Evolutionary conservation across 2,797 vertebrate species (phyloP).

Genomic region (Melanotaenia trifasciata): DNA sequence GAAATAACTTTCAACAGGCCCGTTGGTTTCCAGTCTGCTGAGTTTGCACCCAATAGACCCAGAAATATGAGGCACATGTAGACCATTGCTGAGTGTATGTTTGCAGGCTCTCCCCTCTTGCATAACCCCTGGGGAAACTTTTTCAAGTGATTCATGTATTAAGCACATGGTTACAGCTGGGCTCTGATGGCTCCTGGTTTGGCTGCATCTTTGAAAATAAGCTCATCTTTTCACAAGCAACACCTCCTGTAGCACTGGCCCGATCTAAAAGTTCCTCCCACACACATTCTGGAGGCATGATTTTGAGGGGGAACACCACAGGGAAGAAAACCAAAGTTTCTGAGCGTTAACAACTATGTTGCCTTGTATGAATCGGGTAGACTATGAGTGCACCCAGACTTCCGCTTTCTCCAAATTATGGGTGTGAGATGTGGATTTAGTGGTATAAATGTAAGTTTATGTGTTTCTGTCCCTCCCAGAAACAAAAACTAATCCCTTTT

Average conservation of each 20-base stretch:
- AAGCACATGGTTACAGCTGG: conserved; percentile 37
- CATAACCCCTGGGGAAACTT: conserved; percentile 32
- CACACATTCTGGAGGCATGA: conserved; percentile 37
- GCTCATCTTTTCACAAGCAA: conserved; percentile 32
- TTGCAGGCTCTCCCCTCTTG: conserved; percentile 28
- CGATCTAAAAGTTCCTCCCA: conserved; percentile 39
- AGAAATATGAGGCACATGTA: conserved; percentile 68
- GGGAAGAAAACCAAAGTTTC: conserved; percentile 45
- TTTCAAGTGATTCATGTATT: conserved; percentile 59
- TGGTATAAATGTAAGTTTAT: conserved; percentile 48
- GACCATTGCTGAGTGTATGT: conserved; percentile 66
- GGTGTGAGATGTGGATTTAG: conserved; percentile 63
- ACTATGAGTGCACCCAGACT: conserved; percentile 16
- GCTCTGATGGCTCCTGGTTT: conserved; percentile 23
- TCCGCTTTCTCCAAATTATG: conserved; percentile 61
- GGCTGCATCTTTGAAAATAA: conserved; percentile 40
- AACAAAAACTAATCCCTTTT: conserved; percentile 24
- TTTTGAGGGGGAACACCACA: conserved; percentile 30
- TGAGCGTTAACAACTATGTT: conserved; percentile 61
- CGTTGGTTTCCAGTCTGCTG: conserved; percentile 65
- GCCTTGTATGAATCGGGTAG: conserved; percentile 45
- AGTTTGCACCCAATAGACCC: conserved; percentile 62
- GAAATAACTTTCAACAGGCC: conserved; percentile 62
- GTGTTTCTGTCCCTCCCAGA: conserved; percentile 32
- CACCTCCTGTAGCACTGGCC: conserved; percentile 31